Conservation (phyloP, 2,888 invertebrate species). For the Brachyptera putata region DNA sequence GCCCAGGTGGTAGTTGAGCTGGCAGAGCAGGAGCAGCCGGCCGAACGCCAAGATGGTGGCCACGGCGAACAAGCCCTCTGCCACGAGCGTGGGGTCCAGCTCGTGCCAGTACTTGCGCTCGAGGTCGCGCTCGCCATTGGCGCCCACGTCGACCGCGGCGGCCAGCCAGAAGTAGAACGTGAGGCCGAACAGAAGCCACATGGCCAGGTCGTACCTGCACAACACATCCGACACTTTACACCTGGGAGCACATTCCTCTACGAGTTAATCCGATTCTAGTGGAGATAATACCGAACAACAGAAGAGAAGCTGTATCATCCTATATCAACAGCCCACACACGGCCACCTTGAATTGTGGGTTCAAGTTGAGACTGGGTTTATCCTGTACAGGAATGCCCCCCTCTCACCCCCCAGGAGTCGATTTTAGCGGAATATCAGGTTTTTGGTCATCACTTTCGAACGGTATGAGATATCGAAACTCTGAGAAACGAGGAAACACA, state of each 20-base stretch:
- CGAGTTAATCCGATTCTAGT: background rate
- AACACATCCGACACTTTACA: constrained; percentile 23
- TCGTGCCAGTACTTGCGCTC: constrained; percentile 63
- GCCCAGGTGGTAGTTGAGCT: constrained; percentile 60
- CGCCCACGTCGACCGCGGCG: constrained; percentile 51
- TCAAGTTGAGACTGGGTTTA: no score
- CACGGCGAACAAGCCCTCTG: constrained; percentile 61
- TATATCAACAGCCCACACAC: no score
- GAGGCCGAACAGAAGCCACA: constrained; percentile 54
- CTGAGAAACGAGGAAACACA: no score
- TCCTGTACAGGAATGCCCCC: no score
- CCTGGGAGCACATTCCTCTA: constrained; percentile 4
- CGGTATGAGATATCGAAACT: no score
- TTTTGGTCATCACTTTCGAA: no score
- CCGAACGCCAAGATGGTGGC: constrained; percentile 64
- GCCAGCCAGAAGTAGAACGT: constrained; percentile 60
- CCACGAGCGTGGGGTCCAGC: constrained; percentile 59
- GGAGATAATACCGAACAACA: no score
- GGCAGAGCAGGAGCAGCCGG: constrained; percentile 58
- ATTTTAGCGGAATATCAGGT: no score
- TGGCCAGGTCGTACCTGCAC: constrained; percentile 52
- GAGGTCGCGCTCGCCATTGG: constrained; percentile 47
- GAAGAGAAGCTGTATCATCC: background rate
- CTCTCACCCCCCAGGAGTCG: no score
- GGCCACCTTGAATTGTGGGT: no score